A percentile compares a stretch with the other conserved stretches of the same genome.
phyloP scores from a whole-genome alignment of 1,140 invertebrate genomes.

The Agrilus planipennis region DNA sequence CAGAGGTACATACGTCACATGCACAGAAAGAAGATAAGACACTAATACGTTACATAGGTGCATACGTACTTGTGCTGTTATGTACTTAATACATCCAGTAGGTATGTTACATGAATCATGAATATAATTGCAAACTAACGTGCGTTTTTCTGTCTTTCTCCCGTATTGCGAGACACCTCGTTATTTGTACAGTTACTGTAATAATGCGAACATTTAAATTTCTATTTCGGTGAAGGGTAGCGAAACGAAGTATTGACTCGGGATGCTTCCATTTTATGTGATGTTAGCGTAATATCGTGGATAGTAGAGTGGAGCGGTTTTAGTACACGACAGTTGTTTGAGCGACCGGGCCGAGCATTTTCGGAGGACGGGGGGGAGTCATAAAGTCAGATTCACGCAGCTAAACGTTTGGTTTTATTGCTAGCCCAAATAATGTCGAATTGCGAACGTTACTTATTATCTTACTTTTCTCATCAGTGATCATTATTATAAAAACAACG shows the following conservation, averaged over 20 bases:
- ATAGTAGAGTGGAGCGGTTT: conserved; percentile 26
- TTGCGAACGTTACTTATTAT: neutral
- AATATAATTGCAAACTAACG: neutral
- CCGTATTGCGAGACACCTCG: neutral
- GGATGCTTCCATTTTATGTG: conserved; percentile 27
- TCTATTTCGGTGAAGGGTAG: conserved; percentile 2
- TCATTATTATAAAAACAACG: no score
- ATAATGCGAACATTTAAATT: neutral
- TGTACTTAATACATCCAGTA: no score
- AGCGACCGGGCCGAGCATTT: conserved; percentile 20
- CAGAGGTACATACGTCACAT: no score
- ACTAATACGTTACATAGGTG: no score
- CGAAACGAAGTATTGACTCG: conserved; percentile 26
- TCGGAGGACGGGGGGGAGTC: conserved; percentile 11
- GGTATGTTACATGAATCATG: conserved; percentile 6
- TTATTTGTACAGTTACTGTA: neutral
- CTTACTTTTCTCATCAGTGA: no score
- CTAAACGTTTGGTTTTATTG: conserved; percentile 26
- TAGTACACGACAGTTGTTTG: conserved; percentile 32
- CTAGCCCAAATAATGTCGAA: neutral
- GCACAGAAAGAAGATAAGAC: no score
- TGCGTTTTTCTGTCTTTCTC: neutral
- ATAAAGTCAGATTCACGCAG: conserved; percentile 25
- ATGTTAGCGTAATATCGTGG: conserved; percentile 29
- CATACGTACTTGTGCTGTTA: no score